Percentiles rank a stretch among this genome's conserved stretches.
phyloP scores from a whole-genome alignment of 2,888 invertebrate genomes.

The Marronus borbonicus region DNA sequence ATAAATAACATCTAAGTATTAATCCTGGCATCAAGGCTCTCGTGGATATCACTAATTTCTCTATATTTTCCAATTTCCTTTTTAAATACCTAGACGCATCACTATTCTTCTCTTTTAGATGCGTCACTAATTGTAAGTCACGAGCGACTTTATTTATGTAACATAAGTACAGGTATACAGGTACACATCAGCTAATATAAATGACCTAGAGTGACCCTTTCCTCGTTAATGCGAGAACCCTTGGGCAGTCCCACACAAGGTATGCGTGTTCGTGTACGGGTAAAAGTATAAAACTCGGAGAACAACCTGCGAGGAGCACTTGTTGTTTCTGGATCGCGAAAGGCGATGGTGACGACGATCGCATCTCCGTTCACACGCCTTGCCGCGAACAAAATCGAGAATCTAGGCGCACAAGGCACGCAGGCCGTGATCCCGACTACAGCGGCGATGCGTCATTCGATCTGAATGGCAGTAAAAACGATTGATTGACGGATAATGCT shows the following conservation, averaged over 20 bases:
- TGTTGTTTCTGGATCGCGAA: neutral
- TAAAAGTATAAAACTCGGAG: too few species aligned
- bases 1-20: too few species aligned
- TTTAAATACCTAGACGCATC: too few species aligned
- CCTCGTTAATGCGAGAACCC: conserved; percentile 58
- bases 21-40: too few species aligned
- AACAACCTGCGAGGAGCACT: neutral
- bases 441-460: neutral
- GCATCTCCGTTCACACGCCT: neutral
- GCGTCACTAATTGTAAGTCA: too few species aligned
- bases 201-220: conserved; percentile 59
- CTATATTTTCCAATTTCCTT: too few species aligned
- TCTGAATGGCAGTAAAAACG: conserved; percentile 3
- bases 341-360: neutral
- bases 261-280: conserved; percentile 49
- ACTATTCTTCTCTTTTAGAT: too few species aligned
- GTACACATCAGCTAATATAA: neutral
- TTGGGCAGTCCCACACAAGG: conserved; percentile 55
- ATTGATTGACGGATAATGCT: conserved; percentile 4
- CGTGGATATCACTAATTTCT: too few species aligned
- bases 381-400: conserved; percentile 4
- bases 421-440: conserved; percentile 1
- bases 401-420: neutral
- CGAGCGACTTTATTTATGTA: too few species aligned
- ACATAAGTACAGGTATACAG: too few species aligned